phyloP scores from a whole-genome alignment of 1,140 invertebrate genomes.

The Luehdorfia chinensis region DNA sequence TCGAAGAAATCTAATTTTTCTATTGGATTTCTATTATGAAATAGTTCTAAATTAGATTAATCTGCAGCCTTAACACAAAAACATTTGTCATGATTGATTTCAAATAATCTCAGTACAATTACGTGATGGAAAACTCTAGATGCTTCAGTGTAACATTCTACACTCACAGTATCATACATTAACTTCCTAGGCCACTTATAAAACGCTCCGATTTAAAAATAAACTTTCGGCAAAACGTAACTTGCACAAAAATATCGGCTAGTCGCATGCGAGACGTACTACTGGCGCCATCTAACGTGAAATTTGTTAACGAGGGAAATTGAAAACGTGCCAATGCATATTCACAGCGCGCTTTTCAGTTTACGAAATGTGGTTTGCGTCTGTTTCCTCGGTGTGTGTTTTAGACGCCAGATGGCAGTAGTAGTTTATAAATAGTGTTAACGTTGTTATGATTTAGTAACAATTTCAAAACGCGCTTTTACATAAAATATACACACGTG shows the following conservation, averaged over 20 bases:
- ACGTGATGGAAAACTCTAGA: constrained; percentile 37
- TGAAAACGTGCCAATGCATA: constrained; percentile 22
- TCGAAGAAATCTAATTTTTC: too few species aligned
- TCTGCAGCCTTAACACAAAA: too few species aligned
- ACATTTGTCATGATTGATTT: too few species aligned
- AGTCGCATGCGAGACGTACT: constrained; percentile 10
- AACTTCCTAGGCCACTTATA: constrained; percentile 66
- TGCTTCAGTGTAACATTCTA: constrained; percentile 40
- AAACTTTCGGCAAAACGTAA: constrained; percentile 39
- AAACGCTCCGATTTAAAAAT: constrained; percentile 63
- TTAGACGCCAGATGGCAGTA: constrained; percentile 7
- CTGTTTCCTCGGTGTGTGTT: not conserved
- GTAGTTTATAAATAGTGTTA: too few species aligned
- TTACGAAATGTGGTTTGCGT: constrained; percentile 18
- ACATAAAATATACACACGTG: too few species aligned
- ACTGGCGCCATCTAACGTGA: constrained; percentile 43
- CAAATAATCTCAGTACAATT: too few species aligned
- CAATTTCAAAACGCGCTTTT: too few species aligned
- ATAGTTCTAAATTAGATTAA: too few species aligned
- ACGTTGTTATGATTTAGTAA: too few species aligned
- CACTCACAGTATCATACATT: constrained; percentile 40
- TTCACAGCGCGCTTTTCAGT: too few species aligned
- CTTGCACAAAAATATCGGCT: constrained; percentile 33
- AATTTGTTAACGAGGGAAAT: constrained; percentile 31
- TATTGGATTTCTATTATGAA: too few species aligned